Percentiles rank a stretch among this genome's conserved stretches.
Evolutionary conservation across 2,113 vertebrate genomes (phyloP).

Genomic region (Myotis lucifugus): DNA sequence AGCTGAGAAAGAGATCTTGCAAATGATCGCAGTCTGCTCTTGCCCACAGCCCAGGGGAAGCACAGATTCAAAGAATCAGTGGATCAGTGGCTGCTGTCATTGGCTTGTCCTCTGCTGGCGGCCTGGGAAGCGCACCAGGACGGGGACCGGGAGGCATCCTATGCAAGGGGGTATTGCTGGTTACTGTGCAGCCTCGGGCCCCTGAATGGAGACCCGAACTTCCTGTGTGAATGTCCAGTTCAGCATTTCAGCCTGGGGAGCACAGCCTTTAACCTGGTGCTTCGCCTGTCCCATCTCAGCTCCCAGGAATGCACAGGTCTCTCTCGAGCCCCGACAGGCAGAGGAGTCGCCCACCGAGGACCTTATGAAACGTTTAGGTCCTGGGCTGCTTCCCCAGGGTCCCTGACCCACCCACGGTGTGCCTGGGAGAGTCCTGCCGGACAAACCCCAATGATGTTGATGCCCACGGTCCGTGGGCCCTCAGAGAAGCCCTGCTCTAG

Average conservation of each 20-base stretch:
- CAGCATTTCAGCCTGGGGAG: neutral
- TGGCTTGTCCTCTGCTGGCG: neutral
- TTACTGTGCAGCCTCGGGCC: neutral
- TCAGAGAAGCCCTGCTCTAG: neutral
- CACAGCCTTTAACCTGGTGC: neutral
- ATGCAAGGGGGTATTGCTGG: fast-evolving
- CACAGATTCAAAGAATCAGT: fast-evolving
- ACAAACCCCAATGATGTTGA: fast-evolving
- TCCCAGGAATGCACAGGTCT: neutral
- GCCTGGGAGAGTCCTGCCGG: neutral
- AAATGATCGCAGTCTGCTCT: fast-evolving
- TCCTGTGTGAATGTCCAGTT: neutral
- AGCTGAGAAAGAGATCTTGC: neutral
- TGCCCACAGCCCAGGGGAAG: too few relatives aligned
- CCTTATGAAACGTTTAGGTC: neutral
- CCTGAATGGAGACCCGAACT: too few relatives aligned
- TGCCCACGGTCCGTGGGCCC: neutral
- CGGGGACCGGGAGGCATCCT: neutral
- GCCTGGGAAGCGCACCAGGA: neutral
- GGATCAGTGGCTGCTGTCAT: neutral
- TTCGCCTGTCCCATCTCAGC: neutral
- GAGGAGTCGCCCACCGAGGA: fast-evolving
- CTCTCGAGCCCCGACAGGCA: fast-evolving
- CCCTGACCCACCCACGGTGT: neutral
- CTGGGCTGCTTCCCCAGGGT: too few relatives aligned